Conservation (phyloP, 2,797 vertebrate genomes). For the Pseudomugil gertrudae region DNA sequence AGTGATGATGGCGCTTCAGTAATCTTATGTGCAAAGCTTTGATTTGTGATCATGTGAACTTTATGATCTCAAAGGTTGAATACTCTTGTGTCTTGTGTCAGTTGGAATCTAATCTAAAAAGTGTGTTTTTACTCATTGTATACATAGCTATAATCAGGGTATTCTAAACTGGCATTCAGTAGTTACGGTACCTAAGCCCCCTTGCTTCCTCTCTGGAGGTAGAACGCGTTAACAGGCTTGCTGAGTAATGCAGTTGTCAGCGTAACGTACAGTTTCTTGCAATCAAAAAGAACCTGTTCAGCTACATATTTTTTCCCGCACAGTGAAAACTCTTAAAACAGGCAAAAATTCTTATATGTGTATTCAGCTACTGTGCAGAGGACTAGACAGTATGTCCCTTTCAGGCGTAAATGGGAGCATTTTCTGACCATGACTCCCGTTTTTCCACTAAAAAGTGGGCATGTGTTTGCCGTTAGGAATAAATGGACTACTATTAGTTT, state of each 20-base stretch:
- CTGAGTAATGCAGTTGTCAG: constrained; percentile 30
- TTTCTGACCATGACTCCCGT: constrained; percentile 28
- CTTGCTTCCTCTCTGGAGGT: constrained; percentile 22
- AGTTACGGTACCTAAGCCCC: constrained; percentile 30
- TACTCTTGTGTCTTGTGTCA: constrained; percentile 47
- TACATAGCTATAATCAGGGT: constrained; percentile 65
- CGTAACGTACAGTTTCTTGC: neutral
- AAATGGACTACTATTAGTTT: constrained; percentile 58
- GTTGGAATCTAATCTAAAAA: constrained; percentile 48
- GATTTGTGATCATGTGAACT: constrained; percentile 45
- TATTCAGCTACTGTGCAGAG: constrained; percentile 31
- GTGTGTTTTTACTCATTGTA: constrained; percentile 65
- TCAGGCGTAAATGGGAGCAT: constrained; percentile 54
- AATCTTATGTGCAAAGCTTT: constrained; percentile 25
- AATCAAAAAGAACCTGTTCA: constrained; percentile 32
- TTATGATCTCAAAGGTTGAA: constrained; percentile 33
- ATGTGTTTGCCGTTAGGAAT: constrained; percentile 49
- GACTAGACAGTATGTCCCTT: constrained; percentile 42
- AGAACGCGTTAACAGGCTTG: constrained; percentile 50
- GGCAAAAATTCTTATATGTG: constrained; percentile 35
- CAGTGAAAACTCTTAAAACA: constrained; percentile 28
- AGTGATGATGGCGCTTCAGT: constrained; percentile 53
- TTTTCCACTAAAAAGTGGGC: constrained; percentile 45
- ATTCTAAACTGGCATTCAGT: constrained; percentile 44
- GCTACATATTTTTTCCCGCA: constrained; percentile 26